Evolutionary conservation across 2,888 invertebrate species (phyloP), one percentile per base, ranked within the genome.

Genomic region (Lissocephala sabroskyi): DNA sequence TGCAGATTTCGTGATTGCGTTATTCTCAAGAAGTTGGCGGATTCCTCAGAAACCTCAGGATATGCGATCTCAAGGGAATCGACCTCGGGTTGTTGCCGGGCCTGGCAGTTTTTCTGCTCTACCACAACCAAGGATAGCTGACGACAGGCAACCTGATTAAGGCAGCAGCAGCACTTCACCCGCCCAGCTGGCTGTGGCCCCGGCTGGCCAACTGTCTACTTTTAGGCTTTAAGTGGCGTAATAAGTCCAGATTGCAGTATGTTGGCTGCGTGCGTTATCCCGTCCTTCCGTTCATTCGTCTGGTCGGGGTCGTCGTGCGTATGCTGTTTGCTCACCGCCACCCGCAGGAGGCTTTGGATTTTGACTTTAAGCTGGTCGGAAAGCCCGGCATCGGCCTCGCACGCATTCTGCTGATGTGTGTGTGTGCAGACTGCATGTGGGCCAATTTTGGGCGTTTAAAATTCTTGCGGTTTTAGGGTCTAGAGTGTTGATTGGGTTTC

Each of bases 161-260:
- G n/a, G n/a, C n/a, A n/a, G n/a, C n/a, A n/a, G n/a, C n/a, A n/a
- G n/a, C n/a, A n/a, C n/a, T n/a, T n/a, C n/a, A n/a, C n/a, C n/a
- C n/a, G n/a, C 26, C 23, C 1, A 7, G 10, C n/a, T 13, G 11
- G 45, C 11, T 28, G 46, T 41, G 36, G 23, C 33, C 44, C 30
- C 35, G 23, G 29, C 19, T 35, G 46, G n/a, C n/a, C n/a, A n/a
- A n/a, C n/a, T n/a, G n/a, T n/a, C 48, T 63, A 67, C 59, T 55
- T 56, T 59, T 61, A 56, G 57, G 58, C 62, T 62, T 71, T 68
- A 76, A 78, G 74, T 78, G 80, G 75, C 80, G 68, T 71, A 68
- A 76, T 79, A 74, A 74, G 80, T 71, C 54, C 65, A 54, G 59
- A 62, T 65, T 59, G 59, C 56, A 48, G 59, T 36, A 23, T 23